A percentile compares a stretch with the other conserved stretches of the same genome.
These are phyloP conservation scores for Meiosimyza decipiens DNA, from an alignment of 2,888 invertebrate genomes.

Conservation along the genomic window DNA sequence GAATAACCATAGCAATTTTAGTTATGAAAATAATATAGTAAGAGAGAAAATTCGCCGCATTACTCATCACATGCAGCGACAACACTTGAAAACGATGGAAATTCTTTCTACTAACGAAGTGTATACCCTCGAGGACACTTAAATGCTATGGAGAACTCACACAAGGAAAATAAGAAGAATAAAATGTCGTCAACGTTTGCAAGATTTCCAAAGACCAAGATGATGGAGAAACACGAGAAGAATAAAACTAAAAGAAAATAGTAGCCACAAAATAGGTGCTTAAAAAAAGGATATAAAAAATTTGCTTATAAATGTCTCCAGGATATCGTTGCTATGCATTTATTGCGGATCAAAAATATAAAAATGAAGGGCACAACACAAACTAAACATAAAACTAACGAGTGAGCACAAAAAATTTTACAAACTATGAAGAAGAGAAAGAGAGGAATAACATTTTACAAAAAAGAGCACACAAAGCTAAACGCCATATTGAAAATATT, in stretches of 20 bases:
- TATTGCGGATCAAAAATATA: slow-evolving; percentile 20
- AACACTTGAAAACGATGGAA: slow-evolving; percentile 5
- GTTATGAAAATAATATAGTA: slow-evolving; percentile 60
- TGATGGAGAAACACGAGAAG: neutral
- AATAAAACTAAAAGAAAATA: slow-evolving; percentile 7
- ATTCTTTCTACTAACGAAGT: slow-evolving; percentile 56
- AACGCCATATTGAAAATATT: slow-evolving; percentile 49
- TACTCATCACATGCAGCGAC: neutral
- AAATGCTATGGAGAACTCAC: slow-evolving; percentile 47
- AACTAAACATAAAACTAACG: neutral
- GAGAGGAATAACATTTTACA: neutral
- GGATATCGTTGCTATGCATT: slow-evolving; percentile 28
- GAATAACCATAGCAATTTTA: slow-evolving; percentile 64
- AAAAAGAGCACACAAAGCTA: neutral
- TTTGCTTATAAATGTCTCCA: slow-evolving; percentile 21
- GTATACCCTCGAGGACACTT: slow-evolving; percentile 64
- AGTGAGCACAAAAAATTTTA: neutral
- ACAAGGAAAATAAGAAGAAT: neutral
- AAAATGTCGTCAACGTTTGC: slow-evolving; percentile 56
- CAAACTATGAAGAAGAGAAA: neutral
- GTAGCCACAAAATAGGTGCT: neutral
- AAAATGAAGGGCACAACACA: neutral
- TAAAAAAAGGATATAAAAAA: slow-evolving; percentile 2
- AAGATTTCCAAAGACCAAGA: neutral
- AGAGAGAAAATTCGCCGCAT: neutral